phyloP scores from a whole-genome alignment of 2,797 vertebrate genomes.

The Protonibea diacanthus region DNA sequence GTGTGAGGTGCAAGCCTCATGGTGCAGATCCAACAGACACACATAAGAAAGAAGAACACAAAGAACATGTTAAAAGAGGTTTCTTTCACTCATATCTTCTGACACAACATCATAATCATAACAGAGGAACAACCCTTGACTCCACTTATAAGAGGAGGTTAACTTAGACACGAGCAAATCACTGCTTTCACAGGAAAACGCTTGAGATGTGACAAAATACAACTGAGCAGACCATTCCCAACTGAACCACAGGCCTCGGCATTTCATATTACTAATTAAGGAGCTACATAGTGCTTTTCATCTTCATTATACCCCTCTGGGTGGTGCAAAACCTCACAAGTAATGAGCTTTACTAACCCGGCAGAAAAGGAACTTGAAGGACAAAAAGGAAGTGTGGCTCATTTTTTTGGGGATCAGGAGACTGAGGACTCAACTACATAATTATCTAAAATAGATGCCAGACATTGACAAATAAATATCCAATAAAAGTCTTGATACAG shows the following conservation, averaged over 20 bases:
- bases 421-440: background rate
- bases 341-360: conserved; percentile 49
- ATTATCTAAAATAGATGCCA: conserved; percentile 29
- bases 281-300: conserved; percentile 33
- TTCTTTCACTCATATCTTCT: background rate
- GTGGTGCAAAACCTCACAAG: conserved; percentile 43
- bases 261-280: conserved; percentile 65
- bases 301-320: conserved; percentile 33
- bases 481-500: background rate
- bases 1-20: background rate
- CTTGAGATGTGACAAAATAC: conserved; percentile 25
- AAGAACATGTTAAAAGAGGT: background rate
- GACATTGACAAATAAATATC: conserved; percentile 3
- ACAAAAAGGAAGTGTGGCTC: conserved; percentile 35
- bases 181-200: conserved; percentile 14
- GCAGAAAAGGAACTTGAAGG: conserved; percentile 26
- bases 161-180: conserved; percentile 1
- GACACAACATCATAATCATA: background rate
- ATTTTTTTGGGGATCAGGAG: conserved; percentile 30
- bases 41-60: background rate
- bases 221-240: conserved; percentile 12
- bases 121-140: background rate
- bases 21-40: background rate
- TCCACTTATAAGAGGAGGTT: background rate
- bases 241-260: conserved; percentile 15